Evolutionary conservation across 2,888 invertebrate species (phyloP), one percentile per base, ranked within the genome.

Genomic region (Heteromyza rotundicornis): DNA sequence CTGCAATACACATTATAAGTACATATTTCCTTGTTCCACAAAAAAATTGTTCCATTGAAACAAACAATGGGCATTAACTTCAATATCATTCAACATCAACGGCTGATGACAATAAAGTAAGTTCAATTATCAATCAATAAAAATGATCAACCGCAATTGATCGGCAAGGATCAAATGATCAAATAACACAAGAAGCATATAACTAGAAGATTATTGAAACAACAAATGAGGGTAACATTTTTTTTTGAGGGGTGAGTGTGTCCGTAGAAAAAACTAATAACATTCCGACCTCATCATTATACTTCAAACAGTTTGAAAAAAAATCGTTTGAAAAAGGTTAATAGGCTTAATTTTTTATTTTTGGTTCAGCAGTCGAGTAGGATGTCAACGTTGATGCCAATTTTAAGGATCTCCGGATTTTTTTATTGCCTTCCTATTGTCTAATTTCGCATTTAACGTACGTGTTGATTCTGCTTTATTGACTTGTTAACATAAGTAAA

Each of bases 401-500:
- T n/a, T n/a, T n/a, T n/a, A n/a, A n/a, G n/a, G n/a, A n/a, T n/a
- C n/a, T n/a, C n/a, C n/a, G n/a, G n/a, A n/a, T n/a, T n/a, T n/a
- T n/a, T n/a, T n/a, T n/a, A n/a, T n/a, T n/a, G n/a, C n/a, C n/a
- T n/a, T n/a, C n/a, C n/a, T n/a, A n/a, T n/a, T n/a, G n/a, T n/a
- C n/a, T n/a, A n/a, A n/a, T n/a, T n/a, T n/a, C n/a, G n/a, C n/a
- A n/a, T n/a, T n/a, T n/a, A n/a, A n/a, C n/a, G n/a, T n/a, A n/a
- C n/a, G 24, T 57, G 44, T 64, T 72, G 72, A 74, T 70, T 73
- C 69, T 66, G 72, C 68, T 74, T 73, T 74, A 74, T 74, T 74
- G 74, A 75, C 74, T 74, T 73, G 66, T 75, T 72, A 69, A 68
- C 72, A 66, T 36, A 24, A n/a, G n/a, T n/a, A n/a, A n/a, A n/a